Percentiles rank a stretch among this genome's conserved stretches.
Conservation (phyloP, 2,797 vertebrate species). For the Arnoldichthys spilopterus region DNA sequence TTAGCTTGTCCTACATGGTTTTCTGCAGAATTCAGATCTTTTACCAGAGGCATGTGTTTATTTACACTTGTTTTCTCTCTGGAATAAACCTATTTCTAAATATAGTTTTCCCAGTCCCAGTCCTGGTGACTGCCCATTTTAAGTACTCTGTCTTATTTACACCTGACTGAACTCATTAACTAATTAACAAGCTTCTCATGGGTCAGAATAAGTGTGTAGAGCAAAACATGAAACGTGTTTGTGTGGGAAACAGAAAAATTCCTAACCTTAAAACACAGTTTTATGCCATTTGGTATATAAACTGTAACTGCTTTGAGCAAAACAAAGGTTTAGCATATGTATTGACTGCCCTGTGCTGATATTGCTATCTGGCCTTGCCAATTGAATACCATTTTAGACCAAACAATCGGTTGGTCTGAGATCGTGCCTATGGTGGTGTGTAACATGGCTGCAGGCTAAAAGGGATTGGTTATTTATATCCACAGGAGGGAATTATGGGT, state of each 20-base stretch:
- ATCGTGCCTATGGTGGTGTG: slow-evolving; percentile 14
- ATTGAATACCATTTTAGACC: not conserved
- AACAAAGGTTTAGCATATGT: not conserved
- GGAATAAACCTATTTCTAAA: not conserved
- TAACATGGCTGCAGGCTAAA: slow-evolving; percentile 19
- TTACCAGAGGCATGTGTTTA: slow-evolving; percentile 32
- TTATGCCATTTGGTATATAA: not conserved
- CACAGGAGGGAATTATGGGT: slow-evolving; percentile 24
- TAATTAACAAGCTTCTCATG: too few species aligned
- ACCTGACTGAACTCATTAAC: too few species aligned
- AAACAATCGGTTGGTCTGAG: not conserved
- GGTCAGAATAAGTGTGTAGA: too few species aligned
- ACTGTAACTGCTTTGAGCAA: not conserved
- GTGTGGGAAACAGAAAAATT: too few species aligned
- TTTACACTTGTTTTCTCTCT: not conserved
- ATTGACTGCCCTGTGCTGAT: slow-evolving; percentile 6
- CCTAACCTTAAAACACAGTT: not conserved
- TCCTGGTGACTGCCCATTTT: too few species aligned
- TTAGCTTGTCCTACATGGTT: not conserved
- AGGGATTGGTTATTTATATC: slow-evolving; percentile 36
- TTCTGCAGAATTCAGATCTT: slow-evolving; percentile 3
- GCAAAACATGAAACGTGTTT: too few species aligned
- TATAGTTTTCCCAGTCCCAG: too few species aligned
- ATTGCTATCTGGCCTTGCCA: not conserved
- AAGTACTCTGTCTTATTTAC: too few species aligned